Percentiles rank a stretch among this genome's conserved stretches.
Evolutionary conservation across 2,888 invertebrate genomes (phyloP).

Genomic region (Dolichopus griseipennis): DNA sequence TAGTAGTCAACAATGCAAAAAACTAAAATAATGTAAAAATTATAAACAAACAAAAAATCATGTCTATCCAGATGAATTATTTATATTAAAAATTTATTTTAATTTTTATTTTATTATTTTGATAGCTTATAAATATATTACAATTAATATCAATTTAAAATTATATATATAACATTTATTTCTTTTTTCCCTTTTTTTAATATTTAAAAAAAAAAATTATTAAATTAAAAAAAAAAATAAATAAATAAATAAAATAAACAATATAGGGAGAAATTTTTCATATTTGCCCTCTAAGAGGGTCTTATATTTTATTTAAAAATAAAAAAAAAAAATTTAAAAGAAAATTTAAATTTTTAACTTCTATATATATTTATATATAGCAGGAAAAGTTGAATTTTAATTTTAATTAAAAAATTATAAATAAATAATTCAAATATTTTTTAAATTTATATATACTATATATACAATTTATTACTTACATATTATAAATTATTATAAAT

Average conservation of each 20-base stretch:
- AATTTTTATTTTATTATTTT: not conserved
- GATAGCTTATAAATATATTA: not conserved
- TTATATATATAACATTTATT: no score
- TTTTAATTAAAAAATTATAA: no score
- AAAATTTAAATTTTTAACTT: not conserved
- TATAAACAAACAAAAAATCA: not conserved
- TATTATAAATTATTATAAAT: no score
- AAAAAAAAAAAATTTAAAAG: no score
- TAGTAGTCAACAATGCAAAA: conserved; percentile 1
- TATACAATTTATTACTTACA: no score
- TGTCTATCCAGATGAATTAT: conserved; percentile 3
- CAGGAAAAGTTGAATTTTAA: not conserved
- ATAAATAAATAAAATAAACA: no score
- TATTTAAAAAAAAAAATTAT: no score
- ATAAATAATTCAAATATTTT: no score
- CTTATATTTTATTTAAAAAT: not conserved
- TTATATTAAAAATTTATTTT: not conserved
- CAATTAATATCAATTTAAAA: no score
- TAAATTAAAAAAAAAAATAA: no score
- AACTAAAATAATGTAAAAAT: not conserved
- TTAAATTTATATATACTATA: no score
- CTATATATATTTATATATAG: no score
- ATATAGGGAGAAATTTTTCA: not conserved
- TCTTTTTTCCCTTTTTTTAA: not conserved
- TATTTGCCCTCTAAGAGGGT: not conserved